These are phyloP conservation scores for Triops cancriformis DNA, from an alignment of 1,140 invertebrate genomes.

Conservation along the genomic window DNA sequence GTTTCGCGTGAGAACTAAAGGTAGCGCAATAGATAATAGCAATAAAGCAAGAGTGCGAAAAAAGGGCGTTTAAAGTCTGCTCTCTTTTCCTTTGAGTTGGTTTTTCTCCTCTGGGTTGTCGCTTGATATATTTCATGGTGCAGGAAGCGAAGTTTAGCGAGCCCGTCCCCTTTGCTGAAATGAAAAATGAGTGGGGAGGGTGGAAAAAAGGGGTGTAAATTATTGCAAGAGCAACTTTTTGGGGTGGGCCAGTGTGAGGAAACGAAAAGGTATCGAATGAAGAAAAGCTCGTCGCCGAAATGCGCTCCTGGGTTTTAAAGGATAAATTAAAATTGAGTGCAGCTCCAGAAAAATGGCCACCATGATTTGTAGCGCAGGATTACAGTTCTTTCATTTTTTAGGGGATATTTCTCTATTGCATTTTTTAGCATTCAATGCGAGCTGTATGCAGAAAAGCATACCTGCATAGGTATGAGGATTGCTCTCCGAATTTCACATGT, in stretches of 20 bases:
- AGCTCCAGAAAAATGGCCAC: not conserved
- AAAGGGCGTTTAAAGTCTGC: not conserved
- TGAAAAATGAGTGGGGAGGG: not conserved
- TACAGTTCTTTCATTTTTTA: no score
- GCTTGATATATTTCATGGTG: constrained; percentile 5
- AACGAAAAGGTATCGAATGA: not conserved
- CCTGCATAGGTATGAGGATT: no score
- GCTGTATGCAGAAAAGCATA: no score
- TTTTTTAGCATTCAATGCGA: no score
- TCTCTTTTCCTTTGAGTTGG: not conserved
- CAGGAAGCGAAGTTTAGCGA: not conserved
- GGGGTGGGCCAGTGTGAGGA: not conserved
- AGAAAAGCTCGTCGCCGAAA: not conserved
- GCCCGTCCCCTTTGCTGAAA: not conserved
- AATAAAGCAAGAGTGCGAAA: constrained; percentile 3
- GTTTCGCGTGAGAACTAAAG: not conserved
- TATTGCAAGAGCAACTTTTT: not conserved
- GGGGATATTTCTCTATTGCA: no score
- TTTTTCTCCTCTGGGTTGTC: not conserved
- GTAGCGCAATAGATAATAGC: not conserved
- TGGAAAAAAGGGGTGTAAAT: constrained; percentile 5
- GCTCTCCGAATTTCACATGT: no score
- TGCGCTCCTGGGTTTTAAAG: not conserved
- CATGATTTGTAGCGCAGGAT: not conserved
- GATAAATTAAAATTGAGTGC: not conserved